phyloP scores from a whole-genome alignment of 2,113 vertebrate genomes.

The Hyaena hyaena region DNA sequence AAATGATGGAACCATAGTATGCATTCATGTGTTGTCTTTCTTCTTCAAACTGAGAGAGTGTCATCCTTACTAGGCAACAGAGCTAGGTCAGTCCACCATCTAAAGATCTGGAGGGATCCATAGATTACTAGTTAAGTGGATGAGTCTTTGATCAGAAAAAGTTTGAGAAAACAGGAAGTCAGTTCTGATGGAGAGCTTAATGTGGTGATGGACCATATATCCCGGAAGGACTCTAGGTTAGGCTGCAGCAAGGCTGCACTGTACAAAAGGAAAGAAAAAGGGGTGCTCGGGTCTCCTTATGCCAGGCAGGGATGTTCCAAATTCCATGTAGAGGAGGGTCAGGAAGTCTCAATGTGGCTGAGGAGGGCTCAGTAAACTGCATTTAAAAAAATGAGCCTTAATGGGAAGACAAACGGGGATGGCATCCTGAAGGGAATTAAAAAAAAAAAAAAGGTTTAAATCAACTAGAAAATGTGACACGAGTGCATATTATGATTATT shows the following conservation, averaged over 20 bases:
- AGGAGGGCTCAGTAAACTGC: not conserved
- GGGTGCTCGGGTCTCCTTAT: not conserved
- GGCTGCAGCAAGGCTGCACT: not conserved
- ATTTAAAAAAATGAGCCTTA: not conserved
- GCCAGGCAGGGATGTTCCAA: not conserved
- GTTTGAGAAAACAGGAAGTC: not conserved
- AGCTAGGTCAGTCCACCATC: not conserved
- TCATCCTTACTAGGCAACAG: not conserved
- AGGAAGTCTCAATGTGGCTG: not conserved
- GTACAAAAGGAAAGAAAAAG: not conserved
- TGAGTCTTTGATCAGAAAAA: not conserved
- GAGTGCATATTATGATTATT: not conserved
- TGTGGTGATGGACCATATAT: not conserved
- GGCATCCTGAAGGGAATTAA: not conserved
- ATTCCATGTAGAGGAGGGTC: not conserved
- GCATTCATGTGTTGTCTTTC: not conserved
- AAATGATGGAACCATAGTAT: not conserved
- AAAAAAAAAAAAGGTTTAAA: slow-evolving; percentile 34
- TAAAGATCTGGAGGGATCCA: not conserved
- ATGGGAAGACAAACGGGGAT: not conserved
- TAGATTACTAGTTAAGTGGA: not conserved
- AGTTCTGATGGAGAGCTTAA: not conserved
- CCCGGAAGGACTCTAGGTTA: not conserved
- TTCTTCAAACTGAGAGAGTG: not conserved
- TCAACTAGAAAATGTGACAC: slow-evolving; percentile 46